phyloP scores from a whole-genome alignment of 2,888 invertebrate genomes.

The Hoplodrina ambigua region DNA sequence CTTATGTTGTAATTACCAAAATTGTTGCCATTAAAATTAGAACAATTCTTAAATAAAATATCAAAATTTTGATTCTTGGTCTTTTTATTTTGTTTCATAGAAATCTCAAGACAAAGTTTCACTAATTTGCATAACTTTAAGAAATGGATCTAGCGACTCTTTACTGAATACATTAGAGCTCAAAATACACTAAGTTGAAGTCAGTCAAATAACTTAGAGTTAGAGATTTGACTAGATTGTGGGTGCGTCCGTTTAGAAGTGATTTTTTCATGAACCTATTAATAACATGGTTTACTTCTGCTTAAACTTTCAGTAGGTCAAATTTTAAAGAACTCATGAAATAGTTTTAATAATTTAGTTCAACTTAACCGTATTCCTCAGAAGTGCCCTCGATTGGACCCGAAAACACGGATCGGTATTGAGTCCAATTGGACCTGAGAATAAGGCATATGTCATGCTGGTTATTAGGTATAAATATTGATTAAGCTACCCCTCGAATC shows the following conservation, averaged over 20 bases:
- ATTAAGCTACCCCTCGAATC: too few species aligned
- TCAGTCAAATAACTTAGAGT: constrained; percentile 45
- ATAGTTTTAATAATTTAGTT: background rate
- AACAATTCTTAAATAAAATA: background rate
- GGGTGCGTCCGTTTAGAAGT: constrained; percentile 5
- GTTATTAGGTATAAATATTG: too few species aligned
- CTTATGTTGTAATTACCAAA: background rate
- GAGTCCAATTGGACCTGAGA: too few species aligned
- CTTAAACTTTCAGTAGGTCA: background rate
- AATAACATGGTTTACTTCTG: constrained; percentile 8
- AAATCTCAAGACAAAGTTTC: background rate
- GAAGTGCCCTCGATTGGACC: too few species aligned
- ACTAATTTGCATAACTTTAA: constrained; percentile 4
- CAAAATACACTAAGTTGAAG: constrained; percentile 1
- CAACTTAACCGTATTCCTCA: too few species aligned
- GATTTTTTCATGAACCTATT: constrained; percentile 10
- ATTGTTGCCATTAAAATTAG: background rate
- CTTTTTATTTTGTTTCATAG: too few species aligned
- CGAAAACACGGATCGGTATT: too few species aligned
- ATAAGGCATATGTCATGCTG: too few species aligned
- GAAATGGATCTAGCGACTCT: background rate
- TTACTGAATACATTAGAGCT: background rate
- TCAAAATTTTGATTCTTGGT: too few species aligned
- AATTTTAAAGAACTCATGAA: background rate
- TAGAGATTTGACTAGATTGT: constrained; percentile 12